Percentiles rank a stretch among this genome's conserved stretches.
Evolutionary conservation across 1,140 invertebrate species (phyloP).

Genomic region (Scaptomyza hsui): DNA sequence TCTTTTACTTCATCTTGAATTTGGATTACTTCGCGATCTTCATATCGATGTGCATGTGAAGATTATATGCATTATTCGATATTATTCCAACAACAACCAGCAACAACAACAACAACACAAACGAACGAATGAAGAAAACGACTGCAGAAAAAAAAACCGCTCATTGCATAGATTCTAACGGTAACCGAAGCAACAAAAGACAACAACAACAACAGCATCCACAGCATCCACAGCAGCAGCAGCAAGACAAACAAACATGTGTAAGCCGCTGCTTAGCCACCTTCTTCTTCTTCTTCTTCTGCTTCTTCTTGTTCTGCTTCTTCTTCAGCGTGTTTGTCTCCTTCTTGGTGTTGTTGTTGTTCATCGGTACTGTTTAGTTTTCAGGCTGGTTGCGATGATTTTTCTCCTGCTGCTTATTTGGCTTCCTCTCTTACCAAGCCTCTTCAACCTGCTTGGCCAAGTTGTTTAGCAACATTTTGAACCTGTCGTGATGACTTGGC

Average conservation of each 20-base stretch:
- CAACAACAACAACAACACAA: background rate
- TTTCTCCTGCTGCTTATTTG: constrained; percentile 11
- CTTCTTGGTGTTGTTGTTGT: constrained; percentile 8
- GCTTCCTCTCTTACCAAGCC: constrained; percentile 21
- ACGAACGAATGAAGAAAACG: background rate
- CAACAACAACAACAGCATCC: constrained; percentile 27
- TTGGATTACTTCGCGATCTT: constrained; percentile 11
- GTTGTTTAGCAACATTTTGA: constrained; percentile 78
- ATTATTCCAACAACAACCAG: constrained; percentile 63
- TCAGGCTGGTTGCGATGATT: background rate
- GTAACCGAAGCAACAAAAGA: constrained; percentile 39
- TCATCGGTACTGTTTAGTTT: background rate
- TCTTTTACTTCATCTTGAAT: constrained; percentile 3
- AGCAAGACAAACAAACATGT: constrained; percentile 77
- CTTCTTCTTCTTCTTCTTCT: constrained; percentile 2
- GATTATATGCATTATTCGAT: constrained; percentile 82
- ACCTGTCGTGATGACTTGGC: constrained; percentile 82
- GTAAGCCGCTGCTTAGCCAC: constrained; percentile 75
- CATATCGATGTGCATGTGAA: constrained; percentile 68
- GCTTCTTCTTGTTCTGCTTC: background rate
- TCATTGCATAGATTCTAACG: constrained; percentile 45
- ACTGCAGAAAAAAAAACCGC: constrained; percentile 27
- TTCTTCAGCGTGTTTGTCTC: constrained; percentile 1
- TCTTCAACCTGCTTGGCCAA: constrained; percentile 53
- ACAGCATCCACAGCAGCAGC: constrained; percentile 40